Conservation (phyloP, 2,888 invertebrate species). For the Leucophora obtusa region DNA sequence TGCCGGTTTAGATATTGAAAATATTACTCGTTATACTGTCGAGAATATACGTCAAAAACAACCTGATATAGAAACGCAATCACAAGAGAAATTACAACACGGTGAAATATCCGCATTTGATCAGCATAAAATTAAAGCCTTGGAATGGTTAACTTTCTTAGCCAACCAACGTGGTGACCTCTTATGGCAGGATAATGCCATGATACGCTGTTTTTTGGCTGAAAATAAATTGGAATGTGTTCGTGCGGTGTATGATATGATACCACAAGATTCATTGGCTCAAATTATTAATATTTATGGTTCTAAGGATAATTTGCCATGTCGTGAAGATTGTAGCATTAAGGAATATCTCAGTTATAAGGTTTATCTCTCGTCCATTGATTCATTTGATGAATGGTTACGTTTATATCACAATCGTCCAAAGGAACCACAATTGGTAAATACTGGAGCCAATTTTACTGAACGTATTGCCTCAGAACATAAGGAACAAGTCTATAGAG, state of each 20-base stretch:
- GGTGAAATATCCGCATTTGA: conserved; percentile 85
- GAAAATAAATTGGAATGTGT: conserved; percentile 91
- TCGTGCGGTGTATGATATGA: conserved; percentile 85
- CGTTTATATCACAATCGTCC: conserved; percentile 90
- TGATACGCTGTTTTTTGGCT: conserved; percentile 91
- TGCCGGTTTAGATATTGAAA: conserved; percentile 89
- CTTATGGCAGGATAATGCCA: conserved; percentile 91
- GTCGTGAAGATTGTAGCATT: conserved; percentile 80
- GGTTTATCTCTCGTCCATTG: conserved; percentile 91
- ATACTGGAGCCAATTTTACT: conserved; percentile 85
- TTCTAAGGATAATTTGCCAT: conserved; percentile 79
- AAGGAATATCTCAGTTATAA: conserved; percentile 93
- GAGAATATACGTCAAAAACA: conserved; percentile 83
- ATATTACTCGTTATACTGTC: conserved; percentile 90
- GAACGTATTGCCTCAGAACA: conserved; percentile 94
- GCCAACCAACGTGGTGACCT: conserved; percentile 88
- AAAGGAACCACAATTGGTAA: conserved; percentile 82
- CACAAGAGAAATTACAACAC: conserved; percentile 67
- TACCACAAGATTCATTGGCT: conserved; percentile 84
- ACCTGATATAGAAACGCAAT: conserved; percentile 67
- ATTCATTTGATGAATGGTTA: conserved; percentile 94
- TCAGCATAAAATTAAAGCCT: conserved; percentile 85
- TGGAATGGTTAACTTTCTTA: conserved; percentile 93
- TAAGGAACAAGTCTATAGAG: conserved; percentile 86
- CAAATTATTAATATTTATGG: conserved; percentile 79